A percentile compares a stretch with the other conserved stretches of the same genome.
phyloP scores from a whole-genome alignment of 2,797 vertebrate genomes.

The Liparis tanakae region DNA sequence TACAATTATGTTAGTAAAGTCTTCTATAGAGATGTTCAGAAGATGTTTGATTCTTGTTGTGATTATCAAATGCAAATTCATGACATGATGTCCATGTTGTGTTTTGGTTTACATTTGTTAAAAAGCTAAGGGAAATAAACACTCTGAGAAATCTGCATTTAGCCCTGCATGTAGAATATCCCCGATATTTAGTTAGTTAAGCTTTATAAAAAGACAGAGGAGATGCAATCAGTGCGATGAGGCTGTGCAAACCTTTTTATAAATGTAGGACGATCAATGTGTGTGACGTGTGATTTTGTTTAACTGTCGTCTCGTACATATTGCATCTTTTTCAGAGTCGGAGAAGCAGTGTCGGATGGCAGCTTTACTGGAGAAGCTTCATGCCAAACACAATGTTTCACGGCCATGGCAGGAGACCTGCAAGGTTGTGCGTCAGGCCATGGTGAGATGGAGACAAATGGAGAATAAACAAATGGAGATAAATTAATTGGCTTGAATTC shows the following conservation, averaged over 20 bases:
- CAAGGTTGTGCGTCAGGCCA: constrained; percentile 96
- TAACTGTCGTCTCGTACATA: neutral
- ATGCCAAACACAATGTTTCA: constrained; percentile 93
- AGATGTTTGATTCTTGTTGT: neutral
- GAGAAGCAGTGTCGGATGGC: constrained; percentile 94
- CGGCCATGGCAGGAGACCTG: constrained; percentile 96
- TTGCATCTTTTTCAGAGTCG: constrained; percentile 78
- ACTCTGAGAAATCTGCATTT: neutral
- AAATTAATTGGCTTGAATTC: constrained; percentile 7
- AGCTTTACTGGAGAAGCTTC: constrained; percentile 92
- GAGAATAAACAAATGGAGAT: neutral
- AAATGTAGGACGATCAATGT: neutral
- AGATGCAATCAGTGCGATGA: neutral
- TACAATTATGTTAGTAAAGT: neutral
- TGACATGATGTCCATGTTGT: fast-evolving
- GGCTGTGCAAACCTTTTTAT: neutral
- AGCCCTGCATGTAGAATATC: neutral
- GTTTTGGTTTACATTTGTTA: neutral
- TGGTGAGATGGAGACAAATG: constrained; percentile 84
- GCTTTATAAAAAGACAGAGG: neutral
- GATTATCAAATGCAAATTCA: neutral
- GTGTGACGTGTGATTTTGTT: neutral
- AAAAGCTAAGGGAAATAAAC: neutral
- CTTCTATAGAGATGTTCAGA: neutral
- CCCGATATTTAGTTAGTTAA: too few relatives aligned